phyloP scores from a whole-genome alignment of 1,140 invertebrate species.

The Drosophila pandora region DNA sequence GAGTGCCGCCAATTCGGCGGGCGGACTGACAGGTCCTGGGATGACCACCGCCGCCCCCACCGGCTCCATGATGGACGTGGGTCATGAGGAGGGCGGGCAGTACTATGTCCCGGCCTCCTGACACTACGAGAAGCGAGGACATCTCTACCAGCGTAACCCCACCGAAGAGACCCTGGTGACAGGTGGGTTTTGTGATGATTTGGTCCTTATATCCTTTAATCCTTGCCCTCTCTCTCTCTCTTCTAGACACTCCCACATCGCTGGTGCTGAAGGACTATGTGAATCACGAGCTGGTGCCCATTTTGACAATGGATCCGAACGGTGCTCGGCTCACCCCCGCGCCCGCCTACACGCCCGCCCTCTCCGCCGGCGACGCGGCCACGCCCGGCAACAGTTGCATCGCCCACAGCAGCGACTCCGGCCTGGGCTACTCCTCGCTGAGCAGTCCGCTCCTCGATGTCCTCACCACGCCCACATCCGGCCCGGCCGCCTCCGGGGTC shows the following conservation, averaged over 20 bases:
- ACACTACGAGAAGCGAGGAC: constrained; percentile 87
- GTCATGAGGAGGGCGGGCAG: constrained; percentile 85
- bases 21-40: background rate
- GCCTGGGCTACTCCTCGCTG: constrained; percentile 46
- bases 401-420: constrained; percentile 35
- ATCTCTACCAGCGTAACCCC: constrained; percentile 87
- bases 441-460: constrained; percentile 67
- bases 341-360: constrained; percentile 44
- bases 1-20: constrained; percentile 57
- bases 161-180: constrained; percentile 87
- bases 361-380: constrained; percentile 12
- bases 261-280: constrained; percentile 84
- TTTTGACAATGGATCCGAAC: constrained; percentile 82
- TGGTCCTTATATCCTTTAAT: no score
- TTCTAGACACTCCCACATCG: constrained; percentile 86
- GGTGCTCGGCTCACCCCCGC: constrained; percentile 45
- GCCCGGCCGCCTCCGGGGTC: constrained; percentile 82
- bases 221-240: constrained; percentile 46
- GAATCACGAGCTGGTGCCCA: constrained; percentile 82
- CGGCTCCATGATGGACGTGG: constrained; percentile 71
- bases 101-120: constrained; percentile 86
- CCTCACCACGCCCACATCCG: constrained; percentile 60
- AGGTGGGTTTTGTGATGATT: constrained; percentile 30
- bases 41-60: constrained; percentile 45
- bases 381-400: constrained; percentile 44